phyloP scores from a whole-genome alignment of 2,113 vertebrate genomes.

The Lasiurus borealis region DNA sequence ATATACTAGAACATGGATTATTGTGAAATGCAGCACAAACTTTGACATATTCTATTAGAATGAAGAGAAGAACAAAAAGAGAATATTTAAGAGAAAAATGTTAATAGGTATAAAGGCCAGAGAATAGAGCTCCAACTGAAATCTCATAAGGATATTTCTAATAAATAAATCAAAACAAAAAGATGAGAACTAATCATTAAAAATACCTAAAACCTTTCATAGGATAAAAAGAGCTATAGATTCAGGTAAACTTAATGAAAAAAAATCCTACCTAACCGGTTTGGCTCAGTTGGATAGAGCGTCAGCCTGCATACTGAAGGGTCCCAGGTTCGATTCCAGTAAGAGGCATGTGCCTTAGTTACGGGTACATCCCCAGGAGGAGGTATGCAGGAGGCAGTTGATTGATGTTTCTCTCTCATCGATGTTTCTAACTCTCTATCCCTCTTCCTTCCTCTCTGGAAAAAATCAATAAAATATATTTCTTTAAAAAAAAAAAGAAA shows the following conservation, averaged over 20 bases:
- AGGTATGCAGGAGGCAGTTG: no score
- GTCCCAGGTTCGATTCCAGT: no score
- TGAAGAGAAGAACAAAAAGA: background rate
- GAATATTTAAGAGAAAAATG: background rate
- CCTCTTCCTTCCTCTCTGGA: no score
- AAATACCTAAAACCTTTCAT: background rate
- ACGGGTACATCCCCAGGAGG: no score
- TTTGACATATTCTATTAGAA: background rate
- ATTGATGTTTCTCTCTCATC: no score
- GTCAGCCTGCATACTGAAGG: no score
- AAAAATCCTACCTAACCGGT: no score
- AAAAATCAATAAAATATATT: no score
- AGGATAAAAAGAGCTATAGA: background rate
- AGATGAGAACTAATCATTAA: background rate
- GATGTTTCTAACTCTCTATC: no score
- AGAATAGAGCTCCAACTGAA: background rate
- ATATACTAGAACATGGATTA: background rate
- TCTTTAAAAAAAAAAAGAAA: no score
- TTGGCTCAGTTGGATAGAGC: no score
- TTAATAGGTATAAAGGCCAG: background rate
- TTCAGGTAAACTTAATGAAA: background rate
- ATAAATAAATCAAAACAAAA: conserved; percentile 29
- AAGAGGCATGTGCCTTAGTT: no score
- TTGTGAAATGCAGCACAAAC: conserved; percentile 30
- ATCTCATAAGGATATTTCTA: background rate